A percentile compares a stretch with the other conserved stretches of the same genome.
Conservation (phyloP, 2,797 vertebrate species). For the Crenuchus spilurus region DNA sequence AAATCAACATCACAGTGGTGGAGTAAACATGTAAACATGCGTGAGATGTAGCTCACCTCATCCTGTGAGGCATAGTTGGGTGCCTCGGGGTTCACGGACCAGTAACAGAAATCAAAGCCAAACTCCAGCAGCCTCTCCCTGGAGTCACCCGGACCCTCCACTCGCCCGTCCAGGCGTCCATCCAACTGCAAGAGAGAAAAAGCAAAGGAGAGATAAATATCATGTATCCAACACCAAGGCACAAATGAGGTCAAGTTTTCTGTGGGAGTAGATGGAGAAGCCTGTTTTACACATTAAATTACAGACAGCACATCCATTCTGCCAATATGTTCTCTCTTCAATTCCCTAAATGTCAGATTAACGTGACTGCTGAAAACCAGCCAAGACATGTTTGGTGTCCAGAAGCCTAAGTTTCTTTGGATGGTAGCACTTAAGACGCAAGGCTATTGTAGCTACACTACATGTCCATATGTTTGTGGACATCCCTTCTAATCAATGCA, state of each 20-base stretch:
- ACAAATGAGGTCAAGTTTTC: conserved; percentile 25
- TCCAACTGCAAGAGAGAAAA: conserved; percentile 77
- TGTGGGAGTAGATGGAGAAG: conserved; percentile 3
- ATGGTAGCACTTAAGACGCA: no score
- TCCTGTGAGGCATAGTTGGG: conserved; percentile 93
- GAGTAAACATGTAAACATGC: not conserved
- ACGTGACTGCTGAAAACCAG: no score
- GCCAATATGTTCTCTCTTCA: not conserved
- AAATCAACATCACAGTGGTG: not conserved
- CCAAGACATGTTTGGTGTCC: no score
- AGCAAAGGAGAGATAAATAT: not conserved
- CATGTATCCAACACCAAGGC: not conserved
- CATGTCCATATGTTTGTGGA: no score
- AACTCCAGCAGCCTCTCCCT: conserved; percentile 90
- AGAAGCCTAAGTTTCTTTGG: no score
- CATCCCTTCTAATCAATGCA: no score
- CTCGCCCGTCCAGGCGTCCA: conserved; percentile 76
- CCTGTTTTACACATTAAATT: conserved; percentile 6
- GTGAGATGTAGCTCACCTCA: conserved; percentile 80
- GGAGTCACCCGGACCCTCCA: conserved; percentile 78
- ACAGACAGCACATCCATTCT: not conserved
- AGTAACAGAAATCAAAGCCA: conserved; percentile 97
- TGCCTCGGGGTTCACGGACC: conserved; percentile 90
- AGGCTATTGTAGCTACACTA: no score
- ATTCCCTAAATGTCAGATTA: not conserved